Conservation (phyloP, 2,888 invertebrate genomes). For the Epinotia ramella region DNA sequence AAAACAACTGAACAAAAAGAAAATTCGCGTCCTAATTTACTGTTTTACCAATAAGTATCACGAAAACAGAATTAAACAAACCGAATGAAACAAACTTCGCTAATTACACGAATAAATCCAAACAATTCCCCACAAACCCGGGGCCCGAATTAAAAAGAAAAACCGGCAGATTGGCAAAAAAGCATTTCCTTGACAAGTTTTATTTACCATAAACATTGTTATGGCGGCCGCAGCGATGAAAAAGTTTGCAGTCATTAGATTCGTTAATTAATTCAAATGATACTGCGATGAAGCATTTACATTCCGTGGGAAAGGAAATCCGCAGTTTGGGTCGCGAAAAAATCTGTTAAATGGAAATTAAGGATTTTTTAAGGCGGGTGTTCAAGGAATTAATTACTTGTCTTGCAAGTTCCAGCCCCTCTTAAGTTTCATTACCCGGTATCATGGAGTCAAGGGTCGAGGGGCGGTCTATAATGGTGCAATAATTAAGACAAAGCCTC, state of each 20-base stretch:
- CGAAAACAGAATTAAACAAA: slow-evolving; percentile 78
- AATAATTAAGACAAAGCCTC: slow-evolving; percentile 82
- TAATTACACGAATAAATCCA: slow-evolving; percentile 84
- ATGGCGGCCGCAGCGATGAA: slow-evolving; percentile 72
- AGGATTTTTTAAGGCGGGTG: slow-evolving; percentile 78
- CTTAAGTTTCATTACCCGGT: slow-evolving; percentile 69
- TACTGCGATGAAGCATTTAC: slow-evolving; percentile 83
- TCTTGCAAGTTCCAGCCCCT: slow-evolving; percentile 72
- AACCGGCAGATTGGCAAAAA: slow-evolving; percentile 77
- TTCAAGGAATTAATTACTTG: slow-evolving; percentile 80
- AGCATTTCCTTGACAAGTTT: slow-evolving; percentile 83
- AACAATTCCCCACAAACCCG: slow-evolving; percentile 71
- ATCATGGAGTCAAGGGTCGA: slow-evolving; percentile 69
- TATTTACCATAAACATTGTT: slow-evolving; percentile 85
- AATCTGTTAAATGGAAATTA: slow-evolving; percentile 79
- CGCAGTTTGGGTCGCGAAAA: slow-evolving; percentile 62
- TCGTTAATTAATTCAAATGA: slow-evolving; percentile 85
- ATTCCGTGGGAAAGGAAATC: slow-evolving; percentile 72
- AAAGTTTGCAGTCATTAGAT: slow-evolving; percentile 83
- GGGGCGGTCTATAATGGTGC: slow-evolving; percentile 79
- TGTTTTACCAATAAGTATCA: slow-evolving; percentile 73
- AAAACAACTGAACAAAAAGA: slow-evolving; percentile 43
- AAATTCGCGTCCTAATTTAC: slow-evolving; percentile 63
- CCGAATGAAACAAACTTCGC: slow-evolving; percentile 81
- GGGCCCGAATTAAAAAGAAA: slow-evolving; percentile 77